These are phyloP conservation scores for Porites evermanni DNA, from an alignment of 92 coral and sea anemone genomes.

Conservation along the genomic window DNA sequence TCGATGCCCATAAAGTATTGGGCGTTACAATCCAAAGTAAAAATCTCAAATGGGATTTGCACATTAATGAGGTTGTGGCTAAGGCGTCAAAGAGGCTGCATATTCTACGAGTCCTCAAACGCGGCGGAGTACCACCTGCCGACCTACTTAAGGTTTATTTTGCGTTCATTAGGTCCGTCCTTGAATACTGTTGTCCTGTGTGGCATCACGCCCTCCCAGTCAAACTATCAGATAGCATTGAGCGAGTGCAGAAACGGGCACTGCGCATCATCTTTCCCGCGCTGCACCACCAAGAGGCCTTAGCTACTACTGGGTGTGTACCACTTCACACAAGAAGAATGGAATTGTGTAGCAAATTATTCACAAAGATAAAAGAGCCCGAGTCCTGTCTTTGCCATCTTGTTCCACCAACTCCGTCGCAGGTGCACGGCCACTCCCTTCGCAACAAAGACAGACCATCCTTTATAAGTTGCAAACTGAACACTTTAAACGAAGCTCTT, in stretches of 20 bases:
- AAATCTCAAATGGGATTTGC: conserved; percentile 9
- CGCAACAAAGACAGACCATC: conserved; percentile 11
- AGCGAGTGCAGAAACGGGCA: conserved; percentile 45
- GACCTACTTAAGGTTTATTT: conserved; percentile 31
- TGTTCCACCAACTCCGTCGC: conserved; percentile 29
- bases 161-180: conserved; percentile 46
- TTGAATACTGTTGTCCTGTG: conserved; percentile 56
- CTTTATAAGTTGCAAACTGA: conserved; percentile 31
- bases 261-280: conserved; percentile 39
- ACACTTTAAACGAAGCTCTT: conserved; percentile 34
- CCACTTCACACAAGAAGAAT: conserved; percentile 18
- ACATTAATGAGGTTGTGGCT: conserved; percentile 14
- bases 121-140: conserved; percentile 43
- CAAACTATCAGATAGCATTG: conserved; percentile 31
- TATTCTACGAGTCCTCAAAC: conserved; percentile 41
- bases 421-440: conserved; percentile 9
- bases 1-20: conserved; percentile 15
- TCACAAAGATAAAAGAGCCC: conserved; percentile 22
- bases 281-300: conserved; percentile 26
- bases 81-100: conserved; percentile 41
- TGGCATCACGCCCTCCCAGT: conserved; percentile 21
- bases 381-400: conserved; percentile 28
- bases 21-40: conserved; percentile 29
- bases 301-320: conserved; percentile 8
- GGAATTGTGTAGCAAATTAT: conserved; percentile 26